Conservation (phyloP, 2,797 vertebrate genomes). For the Pangasius macronema region DNA sequence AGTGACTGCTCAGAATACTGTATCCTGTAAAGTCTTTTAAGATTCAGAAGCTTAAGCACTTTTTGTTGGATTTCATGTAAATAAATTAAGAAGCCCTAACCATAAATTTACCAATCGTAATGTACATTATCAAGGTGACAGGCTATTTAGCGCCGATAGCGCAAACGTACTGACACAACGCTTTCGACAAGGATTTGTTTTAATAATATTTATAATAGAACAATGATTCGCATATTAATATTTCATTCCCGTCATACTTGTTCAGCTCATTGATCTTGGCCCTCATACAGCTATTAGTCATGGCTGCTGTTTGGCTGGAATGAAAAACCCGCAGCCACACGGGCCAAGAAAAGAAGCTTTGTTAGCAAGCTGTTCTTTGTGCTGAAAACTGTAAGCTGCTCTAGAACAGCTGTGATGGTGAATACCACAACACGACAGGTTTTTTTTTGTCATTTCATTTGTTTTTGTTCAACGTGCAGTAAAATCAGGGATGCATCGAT, state of each 20-base stretch:
- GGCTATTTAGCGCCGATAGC: not conserved
- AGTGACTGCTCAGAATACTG: not conserved
- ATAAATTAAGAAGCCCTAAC: not conserved
- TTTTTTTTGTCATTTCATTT: not conserved
- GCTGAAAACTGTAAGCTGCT: not conserved
- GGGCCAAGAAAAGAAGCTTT: not conserved
- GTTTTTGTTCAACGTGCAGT: not conserved
- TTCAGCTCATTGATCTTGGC: not conserved
- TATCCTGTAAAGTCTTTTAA: not conserved
- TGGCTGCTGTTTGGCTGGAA: not conserved
- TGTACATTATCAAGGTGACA: not conserved
- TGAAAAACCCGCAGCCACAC: not conserved
- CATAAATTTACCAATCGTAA: not conserved
- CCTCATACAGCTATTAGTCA: not conserved
- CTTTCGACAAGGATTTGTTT: not conserved
- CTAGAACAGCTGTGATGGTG: not conserved
- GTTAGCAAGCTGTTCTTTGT: not conserved
- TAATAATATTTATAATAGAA: not conserved
- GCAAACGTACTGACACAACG: not conserved
- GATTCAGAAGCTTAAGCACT: not conserved
- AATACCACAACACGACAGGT: not conserved
- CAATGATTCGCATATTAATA: not conserved
- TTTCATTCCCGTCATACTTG: not conserved
- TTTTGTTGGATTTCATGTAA: not conserved
- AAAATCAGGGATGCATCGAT: not conserved